Percentiles rank a stretch among this genome's conserved stretches.
Conservation (phyloP, 1,140 invertebrate genomes). For the Araneus ventricosus region DNA sequence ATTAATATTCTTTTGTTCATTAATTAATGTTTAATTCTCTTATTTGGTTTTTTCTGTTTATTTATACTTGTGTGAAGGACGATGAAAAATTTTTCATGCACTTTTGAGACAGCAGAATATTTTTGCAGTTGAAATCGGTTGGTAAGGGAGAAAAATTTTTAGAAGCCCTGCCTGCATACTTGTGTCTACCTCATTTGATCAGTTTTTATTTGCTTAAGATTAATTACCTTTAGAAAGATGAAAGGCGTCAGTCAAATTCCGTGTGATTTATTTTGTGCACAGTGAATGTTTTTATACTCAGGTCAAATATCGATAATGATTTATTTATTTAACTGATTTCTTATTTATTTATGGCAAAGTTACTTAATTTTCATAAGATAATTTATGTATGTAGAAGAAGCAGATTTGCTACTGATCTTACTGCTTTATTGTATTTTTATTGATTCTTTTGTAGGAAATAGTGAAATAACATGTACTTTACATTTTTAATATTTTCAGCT, state of each 20-base stretch:
- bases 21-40: too few relatives aligned
- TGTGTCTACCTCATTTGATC: slow-evolving; percentile 60
- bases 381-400: neutral
- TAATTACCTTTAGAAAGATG: neutral
- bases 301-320: neutral
- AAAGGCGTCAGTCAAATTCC: neutral
- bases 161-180: neutral
- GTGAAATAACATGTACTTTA: too few relatives aligned
- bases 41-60: too few relatives aligned
- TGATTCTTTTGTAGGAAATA: too few relatives aligned
- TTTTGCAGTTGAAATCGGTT: too few relatives aligned
- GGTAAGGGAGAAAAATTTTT: too few relatives aligned
- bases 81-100: too few relatives aligned
- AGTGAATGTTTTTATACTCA: slow-evolving; percentile 28
- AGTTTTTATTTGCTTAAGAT: slow-evolving; percentile 29
- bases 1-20: too few relatives aligned
- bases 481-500: too few relatives aligned
- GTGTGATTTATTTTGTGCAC: slow-evolving; percentile 31
- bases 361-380: slow-evolving; percentile 56
- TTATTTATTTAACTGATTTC: neutral
- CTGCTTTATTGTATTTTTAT: neutral
- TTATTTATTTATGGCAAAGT: slow-evolving; percentile 57
- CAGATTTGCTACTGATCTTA: neutral
- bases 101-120: too few relatives aligned
- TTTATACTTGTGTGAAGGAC: too few relatives aligned